phyloP scores from a whole-genome alignment of 2,113 vertebrate genomes.

The Seriola dumerili region DNA sequence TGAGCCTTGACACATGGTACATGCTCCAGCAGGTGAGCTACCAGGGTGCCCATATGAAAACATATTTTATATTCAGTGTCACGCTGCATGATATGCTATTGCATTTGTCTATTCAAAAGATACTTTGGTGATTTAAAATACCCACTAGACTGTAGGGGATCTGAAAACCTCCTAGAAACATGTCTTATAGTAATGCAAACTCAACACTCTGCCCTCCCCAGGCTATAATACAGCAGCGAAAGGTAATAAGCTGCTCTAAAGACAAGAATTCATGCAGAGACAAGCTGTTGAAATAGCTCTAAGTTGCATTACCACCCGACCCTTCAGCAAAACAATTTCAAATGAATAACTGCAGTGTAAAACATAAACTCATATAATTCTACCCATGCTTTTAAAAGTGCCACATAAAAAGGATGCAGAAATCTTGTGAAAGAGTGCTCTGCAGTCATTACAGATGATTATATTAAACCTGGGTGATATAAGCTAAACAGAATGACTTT shows the following conservation, averaged over 20 bases:
- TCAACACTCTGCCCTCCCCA: conserved; percentile 59
- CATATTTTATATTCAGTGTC: conserved; percentile 23
- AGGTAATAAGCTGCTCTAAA: conserved; percentile 78
- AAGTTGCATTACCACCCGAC: conserved; percentile 59
- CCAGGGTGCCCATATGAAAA: too few relatives aligned
- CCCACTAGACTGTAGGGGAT: conserved; percentile 49
- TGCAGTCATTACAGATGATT: conserved; percentile 49
- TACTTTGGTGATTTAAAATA: conserved; percentile 57
- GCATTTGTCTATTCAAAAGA: conserved; percentile 44
- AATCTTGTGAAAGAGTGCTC: conserved; percentile 23
- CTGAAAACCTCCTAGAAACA: conserved; percentile 47
- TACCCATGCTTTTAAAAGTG: conserved; percentile 40
- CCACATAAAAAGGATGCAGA: conserved; percentile 12
- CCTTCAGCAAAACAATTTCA: conserved; percentile 67
- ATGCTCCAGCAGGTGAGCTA: background rate
- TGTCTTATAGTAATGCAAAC: conserved; percentile 65
- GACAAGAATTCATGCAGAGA: conserved; percentile 71
- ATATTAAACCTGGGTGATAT: conserved; percentile 29
- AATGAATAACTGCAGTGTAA: conserved; percentile 71
- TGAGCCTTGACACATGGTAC: background rate
- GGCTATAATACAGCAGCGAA: conserved; percentile 57
- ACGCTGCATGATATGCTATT: conserved; percentile 41
- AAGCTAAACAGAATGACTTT: conserved; percentile 31
- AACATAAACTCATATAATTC: conserved; percentile 65
- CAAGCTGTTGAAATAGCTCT: conserved; percentile 71